phyloP scores from a whole-genome alignment of 2,888 invertebrate genomes.

The Sesia apiformis region DNA sequence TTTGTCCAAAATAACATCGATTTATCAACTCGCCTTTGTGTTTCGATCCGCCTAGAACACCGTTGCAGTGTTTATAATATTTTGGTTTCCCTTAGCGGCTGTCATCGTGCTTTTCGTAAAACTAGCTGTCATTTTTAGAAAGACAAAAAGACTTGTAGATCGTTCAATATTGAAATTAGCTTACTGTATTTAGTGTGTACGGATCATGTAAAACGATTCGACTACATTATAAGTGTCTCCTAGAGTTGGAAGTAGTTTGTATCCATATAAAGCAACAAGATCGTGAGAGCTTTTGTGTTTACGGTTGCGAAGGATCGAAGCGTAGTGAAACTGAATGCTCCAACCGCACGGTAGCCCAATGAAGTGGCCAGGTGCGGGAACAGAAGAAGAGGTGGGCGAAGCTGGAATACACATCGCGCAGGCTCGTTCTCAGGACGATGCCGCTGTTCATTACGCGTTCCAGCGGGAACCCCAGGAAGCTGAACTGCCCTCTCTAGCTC shows the following conservation, averaged over 20 bases:
- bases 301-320: slow-evolving; percentile 43
- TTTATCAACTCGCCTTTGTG: slow-evolving; percentile 59
- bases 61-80: slow-evolving; percentile 72
- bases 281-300: slow-evolving; percentile 45
- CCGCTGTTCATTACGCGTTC: slow-evolving; percentile 94
- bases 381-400: slow-evolving; percentile 77
- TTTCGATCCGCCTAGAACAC: slow-evolving; percentile 70
- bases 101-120: slow-evolving; percentile 60
- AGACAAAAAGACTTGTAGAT: slow-evolving; percentile 49
- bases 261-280: slow-evolving; percentile 25
- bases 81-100: slow-evolving; percentile 67
- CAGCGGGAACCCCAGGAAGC: slow-evolving; percentile 87
- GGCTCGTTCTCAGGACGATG: slow-evolving; percentile 89
- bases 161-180: slow-evolving; percentile 23
- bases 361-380: slow-evolving; percentile 85
- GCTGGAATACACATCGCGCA: slow-evolving; percentile 76
- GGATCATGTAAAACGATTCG: slow-evolving; percentile 47
- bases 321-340: slow-evolving; percentile 70
- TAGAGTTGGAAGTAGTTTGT: neutral
- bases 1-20: slow-evolving; percentile 27
- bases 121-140: slow-evolving; percentile 51
- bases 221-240: neutral
- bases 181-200: neutral
- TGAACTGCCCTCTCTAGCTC: slow-evolving; percentile 83
- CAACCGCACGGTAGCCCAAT: slow-evolving; percentile 78